A percentile compares a stretch with the other conserved stretches of the same genome.
phyloP scores from a whole-genome alignment of 2,113 vertebrate species.

The Burhinus bistriatus region DNA sequence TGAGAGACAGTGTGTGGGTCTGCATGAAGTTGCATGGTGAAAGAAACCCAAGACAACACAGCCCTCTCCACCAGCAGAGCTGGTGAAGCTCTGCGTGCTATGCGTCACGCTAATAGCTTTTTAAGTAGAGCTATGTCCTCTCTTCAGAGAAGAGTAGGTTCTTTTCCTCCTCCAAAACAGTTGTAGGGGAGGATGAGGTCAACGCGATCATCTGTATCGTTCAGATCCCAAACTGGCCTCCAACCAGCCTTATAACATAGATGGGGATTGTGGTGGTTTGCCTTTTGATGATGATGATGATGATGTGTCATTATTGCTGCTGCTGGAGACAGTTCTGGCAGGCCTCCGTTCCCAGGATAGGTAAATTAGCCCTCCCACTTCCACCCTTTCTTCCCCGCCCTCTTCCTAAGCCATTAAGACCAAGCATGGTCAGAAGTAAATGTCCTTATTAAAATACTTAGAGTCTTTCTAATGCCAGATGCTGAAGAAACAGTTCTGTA shows the following conservation, averaged over 20 bases:
- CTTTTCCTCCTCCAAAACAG: neutral
- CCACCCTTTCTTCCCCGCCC: neutral
- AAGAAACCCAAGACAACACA: neutral
- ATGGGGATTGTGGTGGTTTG: neutral
- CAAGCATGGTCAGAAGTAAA: neutral
- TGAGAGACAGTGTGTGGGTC: neutral
- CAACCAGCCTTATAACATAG: neutral
- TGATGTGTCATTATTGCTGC: neutral
- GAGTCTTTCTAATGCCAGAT: neutral
- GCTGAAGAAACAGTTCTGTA: neutral
- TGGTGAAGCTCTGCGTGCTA: neutral
- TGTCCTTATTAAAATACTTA: neutral
- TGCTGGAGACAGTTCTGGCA: neutral
- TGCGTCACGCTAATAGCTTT: fast-evolving
- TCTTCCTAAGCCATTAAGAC: neutral
- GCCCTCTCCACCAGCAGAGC: neutral
- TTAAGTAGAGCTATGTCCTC: neutral
- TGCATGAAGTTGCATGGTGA: neutral
- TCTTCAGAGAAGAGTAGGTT: neutral
- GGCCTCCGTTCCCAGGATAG: neutral
- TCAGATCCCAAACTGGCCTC: neutral
- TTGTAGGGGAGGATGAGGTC: neutral
- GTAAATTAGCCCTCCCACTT: neutral
- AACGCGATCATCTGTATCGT: fast-evolving
- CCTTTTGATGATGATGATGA: neutral